Evolutionary conservation across 2,113 vertebrate species (phyloP).

Genomic region (Micronycteris hirsuta): DNA sequence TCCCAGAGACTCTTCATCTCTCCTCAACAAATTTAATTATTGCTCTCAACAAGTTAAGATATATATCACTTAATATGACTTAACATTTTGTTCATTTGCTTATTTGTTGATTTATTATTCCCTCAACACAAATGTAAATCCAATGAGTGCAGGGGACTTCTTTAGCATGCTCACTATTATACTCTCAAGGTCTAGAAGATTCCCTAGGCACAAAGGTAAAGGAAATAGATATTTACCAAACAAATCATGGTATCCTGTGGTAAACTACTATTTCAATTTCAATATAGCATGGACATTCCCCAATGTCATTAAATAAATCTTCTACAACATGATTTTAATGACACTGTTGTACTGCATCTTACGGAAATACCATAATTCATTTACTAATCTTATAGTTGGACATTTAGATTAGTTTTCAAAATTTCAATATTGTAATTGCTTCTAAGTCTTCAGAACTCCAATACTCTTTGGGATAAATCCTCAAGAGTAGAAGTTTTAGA

Average conservation of each 20-base stretch:
- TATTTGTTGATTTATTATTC: neutral
- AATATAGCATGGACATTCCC: neutral
- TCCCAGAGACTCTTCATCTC: neutral
- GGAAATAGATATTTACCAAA: neutral
- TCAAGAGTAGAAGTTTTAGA: neutral
- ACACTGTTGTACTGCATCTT: neutral
- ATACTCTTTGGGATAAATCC: neutral
- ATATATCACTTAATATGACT: neutral
- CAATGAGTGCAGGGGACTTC: neutral
- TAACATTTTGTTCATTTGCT: conserved; percentile 22
- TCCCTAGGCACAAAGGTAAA: neutral
- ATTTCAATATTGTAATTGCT: neutral
- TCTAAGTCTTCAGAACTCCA: conserved; percentile 4
- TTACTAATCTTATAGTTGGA: neutral
- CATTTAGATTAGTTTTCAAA: neutral
- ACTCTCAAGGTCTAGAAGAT: neutral
- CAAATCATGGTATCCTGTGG: neutral
- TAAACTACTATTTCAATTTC: neutral
- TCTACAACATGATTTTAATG: conserved; percentile 18
- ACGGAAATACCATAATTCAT: neutral
- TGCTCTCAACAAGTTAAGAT: neutral
- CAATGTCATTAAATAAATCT: neutral
- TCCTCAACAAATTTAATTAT: neutral
- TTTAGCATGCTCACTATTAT: neutral
- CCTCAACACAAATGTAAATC: neutral